Conservation (phyloP, 2,113 vertebrate genomes). For the Engraulis encrasicolus region DNA sequence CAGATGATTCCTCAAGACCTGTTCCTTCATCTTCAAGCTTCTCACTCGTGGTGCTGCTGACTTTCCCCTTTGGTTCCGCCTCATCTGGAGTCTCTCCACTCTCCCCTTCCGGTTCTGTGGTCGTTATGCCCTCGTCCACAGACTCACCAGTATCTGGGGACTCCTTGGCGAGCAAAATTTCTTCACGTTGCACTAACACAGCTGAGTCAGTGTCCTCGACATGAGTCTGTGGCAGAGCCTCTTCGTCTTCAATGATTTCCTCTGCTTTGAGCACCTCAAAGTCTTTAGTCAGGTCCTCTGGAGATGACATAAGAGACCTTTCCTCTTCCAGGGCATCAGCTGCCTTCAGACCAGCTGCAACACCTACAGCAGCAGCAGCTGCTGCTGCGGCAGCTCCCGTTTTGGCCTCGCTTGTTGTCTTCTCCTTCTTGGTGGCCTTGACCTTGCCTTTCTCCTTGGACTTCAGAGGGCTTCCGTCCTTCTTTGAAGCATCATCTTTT, state of each 20-base stretch:
- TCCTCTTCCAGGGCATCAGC: slow-evolving; percentile 79
- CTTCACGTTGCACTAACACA: slow-evolving; percentile 69
- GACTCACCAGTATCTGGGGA: slow-evolving; percentile 83
- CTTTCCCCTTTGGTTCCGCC: slow-evolving; percentile 79
- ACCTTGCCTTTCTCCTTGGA: slow-evolving; percentile 86
- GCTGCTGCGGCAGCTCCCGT: slow-evolving; percentile 50
- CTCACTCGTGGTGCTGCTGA: slow-evolving; percentile 78
- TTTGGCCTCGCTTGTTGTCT: slow-evolving; percentile 71
- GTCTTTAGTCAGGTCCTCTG: slow-evolving; percentile 95
- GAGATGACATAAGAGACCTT: slow-evolving; percentile 91
- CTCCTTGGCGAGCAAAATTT: slow-evolving; percentile 80
- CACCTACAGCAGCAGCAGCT: slow-evolving; percentile 45
- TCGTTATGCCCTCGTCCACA: slow-evolving; percentile 91
- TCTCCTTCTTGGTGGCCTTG: slow-evolving; percentile 84
- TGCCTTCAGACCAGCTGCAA: slow-evolving; percentile 46
- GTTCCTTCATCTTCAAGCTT: slow-evolving; percentile 94
- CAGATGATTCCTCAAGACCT: slow-evolving; percentile 87
- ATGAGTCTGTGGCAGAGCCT: slow-evolving; percentile 69
- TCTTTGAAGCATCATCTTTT: slow-evolving; percentile 84
- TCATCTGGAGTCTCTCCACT: slow-evolving; percentile 88
- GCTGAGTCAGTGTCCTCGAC: slow-evolving; percentile 70
- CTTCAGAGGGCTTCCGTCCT: slow-evolving; percentile 78
- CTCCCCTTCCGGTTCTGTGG: slow-evolving; percentile 91
- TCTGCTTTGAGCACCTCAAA: slow-evolving; percentile 91
- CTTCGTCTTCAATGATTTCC: slow-evolving; percentile 76